A percentile compares a stretch with the other conserved stretches of the same genome.
These are phyloP conservation scores for Geotrupes spiniger DNA, from an alignment of 2,888 invertebrate genomes.

Conservation along the genomic window DNA sequence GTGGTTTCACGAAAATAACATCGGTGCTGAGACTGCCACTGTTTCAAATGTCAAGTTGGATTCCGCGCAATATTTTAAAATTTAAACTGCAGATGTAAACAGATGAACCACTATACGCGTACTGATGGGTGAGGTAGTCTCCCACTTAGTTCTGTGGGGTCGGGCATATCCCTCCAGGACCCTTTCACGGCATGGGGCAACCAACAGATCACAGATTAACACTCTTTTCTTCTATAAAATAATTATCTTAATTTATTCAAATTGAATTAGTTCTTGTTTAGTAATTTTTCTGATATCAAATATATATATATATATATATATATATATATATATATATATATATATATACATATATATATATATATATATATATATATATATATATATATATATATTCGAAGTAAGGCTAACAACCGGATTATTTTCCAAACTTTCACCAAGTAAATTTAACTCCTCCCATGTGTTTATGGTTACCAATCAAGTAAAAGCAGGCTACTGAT, in stretches of 20 bases:
- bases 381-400: too few relatives aligned
- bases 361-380: too few relatives aligned
- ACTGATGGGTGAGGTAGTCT: conserved; percentile 3
- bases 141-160: conserved; percentile 6
- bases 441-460: conserved; percentile 4
- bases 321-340: too few relatives aligned
- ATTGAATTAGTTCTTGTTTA: too few relatives aligned
- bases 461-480: conserved; percentile 6
- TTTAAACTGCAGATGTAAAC: conserved; percentile 4
- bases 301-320: too few relatives aligned
- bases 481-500: conserved; percentile 5
- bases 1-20: too few relatives aligned
- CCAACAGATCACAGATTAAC: background rate
- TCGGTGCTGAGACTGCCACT: too few relatives aligned
- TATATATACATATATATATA: too few relatives aligned
- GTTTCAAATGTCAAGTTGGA: background rate
- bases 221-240: background rate
- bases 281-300: too few relatives aligned
- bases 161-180: conserved; percentile 5
- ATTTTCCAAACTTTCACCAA: too few relatives aligned
- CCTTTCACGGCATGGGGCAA: conserved; percentile 5
- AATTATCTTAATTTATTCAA: too few relatives aligned
- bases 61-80: conserved; percentile 7
- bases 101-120: conserved; percentile 3
- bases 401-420: too few relatives aligned